Evolutionary conservation across 2,797 vertebrate species (phyloP).

Genomic region (Galago senegalensis): DNA sequence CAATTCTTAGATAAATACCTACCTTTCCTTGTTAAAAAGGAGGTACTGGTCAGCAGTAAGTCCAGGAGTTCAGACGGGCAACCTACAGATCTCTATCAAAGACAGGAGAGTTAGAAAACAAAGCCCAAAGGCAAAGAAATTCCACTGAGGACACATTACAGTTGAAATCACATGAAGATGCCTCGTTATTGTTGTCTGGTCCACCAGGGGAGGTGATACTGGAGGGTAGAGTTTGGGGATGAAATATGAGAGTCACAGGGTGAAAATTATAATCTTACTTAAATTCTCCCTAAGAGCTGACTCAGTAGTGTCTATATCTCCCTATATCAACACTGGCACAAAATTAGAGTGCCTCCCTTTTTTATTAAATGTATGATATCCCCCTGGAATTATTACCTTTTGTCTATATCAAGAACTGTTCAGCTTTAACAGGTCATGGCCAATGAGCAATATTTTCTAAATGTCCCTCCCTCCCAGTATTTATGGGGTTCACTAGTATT

Average conservation of each 20-base stretch:
- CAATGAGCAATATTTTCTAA: slow-evolving; percentile 39
- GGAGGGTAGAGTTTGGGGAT: background rate
- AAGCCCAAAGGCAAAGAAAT: slow-evolving; percentile 10
- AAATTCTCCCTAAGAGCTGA: background rate
- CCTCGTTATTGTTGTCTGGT: background rate
- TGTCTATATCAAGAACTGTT: slow-evolving; percentile 53
- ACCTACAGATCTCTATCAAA: slow-evolving; percentile 28
- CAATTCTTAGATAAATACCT: background rate
- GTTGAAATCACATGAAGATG: background rate
- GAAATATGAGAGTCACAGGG: background rate
- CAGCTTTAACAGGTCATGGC: background rate
- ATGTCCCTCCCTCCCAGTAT: background rate
- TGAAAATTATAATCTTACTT: background rate
- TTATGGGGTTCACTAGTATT: background rate
- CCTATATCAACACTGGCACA: background rate
- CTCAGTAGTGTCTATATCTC: background rate
- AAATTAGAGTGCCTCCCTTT: background rate
- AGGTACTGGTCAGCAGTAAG: background rate
- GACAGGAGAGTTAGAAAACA: background rate
- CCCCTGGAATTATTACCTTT: background rate
- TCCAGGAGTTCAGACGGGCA: slow-evolving; percentile 3
- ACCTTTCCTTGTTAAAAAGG: background rate
- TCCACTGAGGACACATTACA: background rate
- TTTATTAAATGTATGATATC: background rate
- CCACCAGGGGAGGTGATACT: background rate